phyloP scores from a whole-genome alignment of 2,113 vertebrate species.

The Pantherophis guttatus region DNA sequence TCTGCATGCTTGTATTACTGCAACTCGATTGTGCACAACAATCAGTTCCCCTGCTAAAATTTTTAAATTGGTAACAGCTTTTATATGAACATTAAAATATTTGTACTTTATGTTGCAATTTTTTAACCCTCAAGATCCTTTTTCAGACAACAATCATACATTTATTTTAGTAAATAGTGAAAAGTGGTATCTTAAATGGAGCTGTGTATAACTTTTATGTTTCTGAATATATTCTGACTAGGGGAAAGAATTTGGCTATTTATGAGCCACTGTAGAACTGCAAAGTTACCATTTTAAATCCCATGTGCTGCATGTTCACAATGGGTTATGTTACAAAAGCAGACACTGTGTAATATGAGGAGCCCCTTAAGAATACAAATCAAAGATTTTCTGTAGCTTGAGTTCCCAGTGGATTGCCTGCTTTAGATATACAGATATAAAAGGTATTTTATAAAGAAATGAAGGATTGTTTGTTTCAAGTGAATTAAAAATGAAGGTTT shows the following conservation, averaged over 20 bases:
- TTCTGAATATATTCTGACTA: slow-evolving; percentile 12
- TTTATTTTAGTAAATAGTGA: neutral
- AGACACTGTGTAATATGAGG: slow-evolving; percentile 21
- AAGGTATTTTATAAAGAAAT: slow-evolving; percentile 37
- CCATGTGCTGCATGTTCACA: neutral
- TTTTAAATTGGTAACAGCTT: neutral
- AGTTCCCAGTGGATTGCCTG: slow-evolving; percentile 29
- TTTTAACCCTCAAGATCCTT: neutral
- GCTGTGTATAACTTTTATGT: neutral
- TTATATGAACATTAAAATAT: neutral
- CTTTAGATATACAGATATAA: slow-evolving; percentile 46
- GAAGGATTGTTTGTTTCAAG: slow-evolving; percentile 19
- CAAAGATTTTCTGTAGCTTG: slow-evolving; percentile 37
- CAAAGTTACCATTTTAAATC: neutral
- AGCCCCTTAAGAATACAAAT: slow-evolving; percentile 40
- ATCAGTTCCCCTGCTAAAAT: neutral
- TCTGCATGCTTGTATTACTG: neutral
- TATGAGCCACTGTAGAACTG: neutral
- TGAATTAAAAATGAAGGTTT: neutral
- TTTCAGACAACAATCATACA: neutral
- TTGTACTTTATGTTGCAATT: neutral
- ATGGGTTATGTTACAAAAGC: slow-evolving; percentile 22
- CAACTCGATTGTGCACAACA: neutral
- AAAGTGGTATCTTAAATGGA: neutral
- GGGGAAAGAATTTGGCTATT: neutral